Conservation (phyloP, 2,797 vertebrate species). For the Galagoides demidoff region DNA sequence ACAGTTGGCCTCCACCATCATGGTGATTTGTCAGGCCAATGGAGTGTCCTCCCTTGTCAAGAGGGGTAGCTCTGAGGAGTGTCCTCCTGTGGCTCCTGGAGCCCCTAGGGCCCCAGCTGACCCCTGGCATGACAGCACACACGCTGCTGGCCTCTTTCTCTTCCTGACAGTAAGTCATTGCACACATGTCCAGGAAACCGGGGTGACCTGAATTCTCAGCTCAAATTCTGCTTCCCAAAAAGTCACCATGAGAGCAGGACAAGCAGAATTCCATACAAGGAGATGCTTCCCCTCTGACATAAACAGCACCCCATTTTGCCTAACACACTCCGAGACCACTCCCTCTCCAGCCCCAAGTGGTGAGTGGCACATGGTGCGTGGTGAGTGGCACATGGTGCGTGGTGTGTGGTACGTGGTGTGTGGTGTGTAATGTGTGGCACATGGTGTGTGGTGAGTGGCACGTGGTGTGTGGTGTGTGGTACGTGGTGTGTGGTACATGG, state of each 20-base stretch:
- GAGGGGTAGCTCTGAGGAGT: background rate
- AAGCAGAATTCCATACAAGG: background rate
- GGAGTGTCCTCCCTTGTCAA: accelerated
- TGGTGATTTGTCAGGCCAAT: accelerated
- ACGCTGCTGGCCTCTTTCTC: too few species aligned
- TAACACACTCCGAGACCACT: too few species aligned
- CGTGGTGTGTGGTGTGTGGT: too few species aligned
- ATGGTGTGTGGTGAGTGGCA: too few species aligned
- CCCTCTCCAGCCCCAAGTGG: accelerated
- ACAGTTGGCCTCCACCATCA: accelerated
- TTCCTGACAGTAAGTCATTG: accelerated
- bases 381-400: accelerated
- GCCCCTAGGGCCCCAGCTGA: background rate
- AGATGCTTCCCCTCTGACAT: accelerated
- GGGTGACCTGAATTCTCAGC: background rate
- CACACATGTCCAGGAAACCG: accelerated
- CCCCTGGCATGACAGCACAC: accelerated
- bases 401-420: too few species aligned
- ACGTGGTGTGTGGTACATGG: too few species aligned
- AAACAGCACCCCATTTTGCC: background rate
- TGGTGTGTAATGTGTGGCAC: too few species aligned
- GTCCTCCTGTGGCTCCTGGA: background rate
- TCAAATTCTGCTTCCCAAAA: background rate
- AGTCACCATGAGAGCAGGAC: accelerated
- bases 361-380: too few species aligned